These are phyloP conservation scores for Acanthosepion esculentum DNA, from an alignment of 2,888 invertebrate genomes.

Conservation along the genomic window DNA sequence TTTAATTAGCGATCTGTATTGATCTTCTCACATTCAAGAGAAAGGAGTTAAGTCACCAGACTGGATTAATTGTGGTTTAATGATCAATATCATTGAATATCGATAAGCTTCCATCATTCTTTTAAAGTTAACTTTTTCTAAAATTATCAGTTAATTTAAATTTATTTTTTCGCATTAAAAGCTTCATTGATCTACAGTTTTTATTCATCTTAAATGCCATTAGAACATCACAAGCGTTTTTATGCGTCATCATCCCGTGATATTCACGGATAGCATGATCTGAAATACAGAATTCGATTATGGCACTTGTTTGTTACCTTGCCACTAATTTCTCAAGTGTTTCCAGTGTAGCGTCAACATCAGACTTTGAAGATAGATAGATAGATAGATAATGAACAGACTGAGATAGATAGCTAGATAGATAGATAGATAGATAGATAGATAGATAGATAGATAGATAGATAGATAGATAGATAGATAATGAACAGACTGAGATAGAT, in stretches of 20 bases:
- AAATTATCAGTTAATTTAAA: not conserved
- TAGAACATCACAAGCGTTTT: not conserved
- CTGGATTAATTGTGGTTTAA: not conserved
- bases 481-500: too few species aligned
- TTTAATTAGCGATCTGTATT: not conserved
- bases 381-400: too few species aligned
- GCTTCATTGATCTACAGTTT: not conserved
- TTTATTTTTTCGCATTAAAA: not conserved
- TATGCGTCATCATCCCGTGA: not conserved
- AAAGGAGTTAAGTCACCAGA: not conserved
- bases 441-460: too few species aligned
- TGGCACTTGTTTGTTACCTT: not conserved
- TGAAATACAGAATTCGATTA: not conserved
- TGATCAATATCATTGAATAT: constrained; percentile 10
- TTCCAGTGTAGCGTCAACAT: not conserved
- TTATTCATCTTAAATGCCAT: not conserved
- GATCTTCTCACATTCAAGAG: not conserved
- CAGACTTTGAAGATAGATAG: too few species aligned
- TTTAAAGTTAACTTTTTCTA: not conserved
- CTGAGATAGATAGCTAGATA: too few species aligned
- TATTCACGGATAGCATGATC: not conserved
- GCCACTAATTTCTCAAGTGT: not conserved
- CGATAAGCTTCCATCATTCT: constrained; percentile 21
- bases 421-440: too few species aligned
- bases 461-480: too few species aligned